phyloP scores from a whole-genome alignment of 2,888 invertebrate species.

The Xestia rhomboidea region DNA sequence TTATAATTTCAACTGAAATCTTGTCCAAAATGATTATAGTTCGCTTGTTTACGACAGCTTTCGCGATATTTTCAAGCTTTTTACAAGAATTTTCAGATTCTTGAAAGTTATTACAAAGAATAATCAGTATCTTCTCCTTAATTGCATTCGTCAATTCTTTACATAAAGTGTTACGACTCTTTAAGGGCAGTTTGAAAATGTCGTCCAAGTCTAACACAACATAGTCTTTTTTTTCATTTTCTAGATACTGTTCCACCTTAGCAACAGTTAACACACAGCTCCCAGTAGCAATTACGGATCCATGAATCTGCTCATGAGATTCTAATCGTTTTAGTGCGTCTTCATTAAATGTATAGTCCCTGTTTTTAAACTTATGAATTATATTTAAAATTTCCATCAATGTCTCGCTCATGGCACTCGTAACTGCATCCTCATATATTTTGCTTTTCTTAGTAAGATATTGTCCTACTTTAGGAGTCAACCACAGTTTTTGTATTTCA shows the following conservation, averaged over 20 bases:
- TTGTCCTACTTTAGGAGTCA: constrained; percentile 20
- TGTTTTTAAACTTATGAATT: constrained; percentile 5
- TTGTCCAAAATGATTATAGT: constrained; percentile 12
- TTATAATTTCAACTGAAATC: background rate
- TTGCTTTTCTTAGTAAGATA: constrained; percentile 38
- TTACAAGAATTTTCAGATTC: background rate
- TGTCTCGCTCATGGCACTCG: constrained; percentile 21
- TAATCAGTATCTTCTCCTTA: constrained; percentile 6
- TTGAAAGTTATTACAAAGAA: constrained; percentile 9
- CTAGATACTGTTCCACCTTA: constrained; percentile 24
- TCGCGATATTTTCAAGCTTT: constrained; percentile 2
- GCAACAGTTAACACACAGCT: constrained; percentile 18
- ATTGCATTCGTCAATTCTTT: constrained; percentile 5
- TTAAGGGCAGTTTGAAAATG: constrained; percentile 18
- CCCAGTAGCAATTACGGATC: constrained; percentile 3
- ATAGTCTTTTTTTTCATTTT: constrained; percentile 1
- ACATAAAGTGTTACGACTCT: background rate
- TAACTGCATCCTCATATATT: constrained; percentile 27
- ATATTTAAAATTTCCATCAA: constrained; percentile 17
- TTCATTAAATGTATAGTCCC: constrained; percentile 11
- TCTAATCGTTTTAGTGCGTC: constrained; percentile 1
- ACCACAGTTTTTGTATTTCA: constrained; percentile 53
- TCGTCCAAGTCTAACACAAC: constrained; percentile 25
- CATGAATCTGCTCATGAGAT: background rate
- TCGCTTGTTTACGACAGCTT: constrained; percentile 10